phyloP scores from a whole-genome alignment of 1,140 invertebrate genomes.

The Polypedilum pembai region DNA sequence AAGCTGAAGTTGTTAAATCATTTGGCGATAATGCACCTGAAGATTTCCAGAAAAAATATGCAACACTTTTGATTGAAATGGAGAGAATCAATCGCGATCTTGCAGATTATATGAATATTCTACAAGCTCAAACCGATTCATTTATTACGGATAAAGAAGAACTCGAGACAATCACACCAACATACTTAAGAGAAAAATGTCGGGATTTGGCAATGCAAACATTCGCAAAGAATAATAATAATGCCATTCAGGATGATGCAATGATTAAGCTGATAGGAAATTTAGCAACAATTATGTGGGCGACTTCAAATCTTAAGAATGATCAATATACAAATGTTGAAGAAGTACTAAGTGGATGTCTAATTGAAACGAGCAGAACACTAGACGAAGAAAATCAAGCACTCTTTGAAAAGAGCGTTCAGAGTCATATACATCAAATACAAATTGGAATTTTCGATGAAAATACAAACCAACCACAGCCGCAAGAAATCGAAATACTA shows the following conservation, averaged over 20 bases:
- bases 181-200: slow-evolving; percentile 78
- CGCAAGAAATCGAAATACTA: slow-evolving; percentile 31
- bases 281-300: slow-evolving; percentile 83
- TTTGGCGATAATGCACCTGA: slow-evolving; percentile 66
- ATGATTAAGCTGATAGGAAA: slow-evolving; percentile 76
- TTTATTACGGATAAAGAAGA: slow-evolving; percentile 80
- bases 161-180: slow-evolving; percentile 79
- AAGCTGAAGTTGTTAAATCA: slow-evolving; percentile 79
- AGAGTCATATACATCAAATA: slow-evolving; percentile 88
- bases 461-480: slow-evolving; percentile 31
- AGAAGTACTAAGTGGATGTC: slow-evolving; percentile 85
- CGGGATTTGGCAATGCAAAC: slow-evolving; percentile 73
- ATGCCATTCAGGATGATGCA: slow-evolving; percentile 50
- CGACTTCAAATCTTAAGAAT: slow-evolving; percentile 86
- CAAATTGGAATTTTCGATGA: slow-evolving; percentile 54
- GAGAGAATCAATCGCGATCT: slow-evolving; percentile 87
- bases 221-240: slow-evolving; percentile 66
- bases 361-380: slow-evolving; percentile 72
- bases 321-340: slow-evolving; percentile 85
- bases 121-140: slow-evolving; percentile 78
- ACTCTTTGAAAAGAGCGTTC: slow-evolving; percentile 82
- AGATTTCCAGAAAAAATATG: slow-evolving; percentile 87
- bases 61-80: slow-evolving; percentile 78
- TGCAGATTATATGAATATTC: slow-evolving; percentile 72
- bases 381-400: slow-evolving; percentile 69